Conservation (phyloP, 2,888 invertebrate species). For the Dinocampus coccinellae region DNA sequence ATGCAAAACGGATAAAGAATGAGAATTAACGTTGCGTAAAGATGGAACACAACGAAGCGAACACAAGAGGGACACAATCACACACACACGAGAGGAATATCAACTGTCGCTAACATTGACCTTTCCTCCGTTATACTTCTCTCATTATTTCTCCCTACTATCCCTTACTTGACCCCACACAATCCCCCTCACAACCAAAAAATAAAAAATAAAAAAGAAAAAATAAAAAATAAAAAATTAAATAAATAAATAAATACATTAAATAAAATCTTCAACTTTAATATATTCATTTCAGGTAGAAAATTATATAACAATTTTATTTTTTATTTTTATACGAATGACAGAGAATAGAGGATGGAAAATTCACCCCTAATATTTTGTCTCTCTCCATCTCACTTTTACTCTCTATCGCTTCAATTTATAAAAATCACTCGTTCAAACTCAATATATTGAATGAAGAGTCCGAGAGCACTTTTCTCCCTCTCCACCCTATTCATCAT, state of each 20-base stretch:
- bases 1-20: conserved; percentile 39
- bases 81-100: conserved; percentile 17
- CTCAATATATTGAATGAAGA: conserved; percentile 47
- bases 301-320: not conserved
- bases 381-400: too few relatives aligned
- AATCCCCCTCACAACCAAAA: too few relatives aligned
- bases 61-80: conserved; percentile 33
- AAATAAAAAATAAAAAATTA: not conserved
- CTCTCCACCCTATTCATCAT: too few relatives aligned
- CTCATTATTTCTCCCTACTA: conserved; percentile 20
- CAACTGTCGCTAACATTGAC: conserved; percentile 30
- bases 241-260: not conserved
- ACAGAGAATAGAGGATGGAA: conserved; percentile 25
- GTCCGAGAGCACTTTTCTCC: conserved; percentile 30
- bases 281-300: not conserved
- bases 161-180: too few relatives aligned
- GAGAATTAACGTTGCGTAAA: conserved; percentile 54
- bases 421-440: conserved; percentile 62
- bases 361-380: too few relatives aligned
- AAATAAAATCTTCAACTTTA: not conserved
- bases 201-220: not conserved
- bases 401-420: conserved; percentile 47
- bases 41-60: conserved; percentile 38
- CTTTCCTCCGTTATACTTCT: conserved; percentile 11
- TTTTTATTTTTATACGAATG: conserved; percentile 18